Conservation (phyloP, 2,113 vertebrate genomes). For the Hystrix cristata region DNA sequence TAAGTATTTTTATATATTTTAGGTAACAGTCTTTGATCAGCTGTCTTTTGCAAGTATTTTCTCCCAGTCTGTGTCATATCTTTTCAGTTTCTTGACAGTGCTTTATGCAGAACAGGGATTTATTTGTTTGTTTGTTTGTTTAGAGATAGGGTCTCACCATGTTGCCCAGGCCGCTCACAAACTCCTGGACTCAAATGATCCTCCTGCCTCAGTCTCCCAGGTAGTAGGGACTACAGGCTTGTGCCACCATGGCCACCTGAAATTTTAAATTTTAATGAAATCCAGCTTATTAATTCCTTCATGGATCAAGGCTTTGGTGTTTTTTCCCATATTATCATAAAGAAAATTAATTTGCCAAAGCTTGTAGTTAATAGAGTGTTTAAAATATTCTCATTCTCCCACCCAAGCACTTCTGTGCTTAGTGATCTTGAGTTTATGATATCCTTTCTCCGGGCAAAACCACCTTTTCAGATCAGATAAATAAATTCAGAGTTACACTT, state of each 20-base stretch:
- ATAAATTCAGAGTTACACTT: constrained; percentile 60
- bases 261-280: constrained; percentile 8
- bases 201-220: background rate
- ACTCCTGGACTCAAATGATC: background rate
- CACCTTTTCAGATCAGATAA: constrained; percentile 31
- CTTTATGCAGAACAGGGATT: background rate
- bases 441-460: constrained; percentile 39
- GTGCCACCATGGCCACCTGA: background rate
- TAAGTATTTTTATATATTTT: background rate
- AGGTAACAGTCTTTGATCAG: background rate
- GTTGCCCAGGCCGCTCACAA: background rate
- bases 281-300: background rate
- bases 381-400: background rate
- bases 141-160: background rate
- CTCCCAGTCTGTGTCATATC: background rate
- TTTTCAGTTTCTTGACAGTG: background rate
- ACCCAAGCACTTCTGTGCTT: constrained; percentile 27
- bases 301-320: background rate
- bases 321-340: background rate
- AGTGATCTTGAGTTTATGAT: constrained; percentile 34
- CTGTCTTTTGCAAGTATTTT: background rate
- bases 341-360: constrained; percentile 57
- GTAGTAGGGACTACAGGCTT: background rate
- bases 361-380: constrained; percentile 8
- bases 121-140: background rate